Conservation (phyloP, 2,113 vertebrate genomes). For the Eubucco bourcierii region DNA sequence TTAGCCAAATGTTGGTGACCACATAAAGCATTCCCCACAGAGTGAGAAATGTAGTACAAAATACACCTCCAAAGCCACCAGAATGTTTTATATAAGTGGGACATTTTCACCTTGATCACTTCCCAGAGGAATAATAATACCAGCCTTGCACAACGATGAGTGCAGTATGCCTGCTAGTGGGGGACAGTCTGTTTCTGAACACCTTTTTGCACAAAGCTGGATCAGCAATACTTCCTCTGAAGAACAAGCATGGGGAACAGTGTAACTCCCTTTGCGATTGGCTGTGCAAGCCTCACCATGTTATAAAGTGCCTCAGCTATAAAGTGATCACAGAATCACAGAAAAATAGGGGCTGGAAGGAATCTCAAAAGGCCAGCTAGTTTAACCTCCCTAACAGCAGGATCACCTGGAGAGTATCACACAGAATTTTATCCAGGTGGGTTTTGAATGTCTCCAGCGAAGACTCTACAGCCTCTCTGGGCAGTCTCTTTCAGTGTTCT, state of each 20-base stretch:
- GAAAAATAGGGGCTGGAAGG: no score
- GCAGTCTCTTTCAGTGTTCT: no score
- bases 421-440: no score
- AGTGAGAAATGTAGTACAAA: background rate
- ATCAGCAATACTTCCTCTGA: background rate
- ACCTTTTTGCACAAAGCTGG: background rate
- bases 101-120: background rate
- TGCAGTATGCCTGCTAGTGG: no score
- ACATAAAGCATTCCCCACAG: background rate
- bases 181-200: background rate
- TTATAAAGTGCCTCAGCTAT: background rate
- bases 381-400: no score
- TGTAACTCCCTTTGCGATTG: background rate
- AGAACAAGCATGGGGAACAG: fast-evolving
- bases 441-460: no score
- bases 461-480: no score
- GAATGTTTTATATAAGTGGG: background rate
- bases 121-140: background rate
- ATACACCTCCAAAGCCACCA: background rate
- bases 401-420: no score
- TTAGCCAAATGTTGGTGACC: background rate
- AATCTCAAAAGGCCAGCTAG: no score
- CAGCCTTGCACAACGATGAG: background rate
- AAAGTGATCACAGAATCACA: background rate
- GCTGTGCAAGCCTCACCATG: fast-evolving